These are phyloP conservation scores for Mantis religiosa DNA, from an alignment of 2,888 invertebrate species.

Conservation along the genomic window DNA sequence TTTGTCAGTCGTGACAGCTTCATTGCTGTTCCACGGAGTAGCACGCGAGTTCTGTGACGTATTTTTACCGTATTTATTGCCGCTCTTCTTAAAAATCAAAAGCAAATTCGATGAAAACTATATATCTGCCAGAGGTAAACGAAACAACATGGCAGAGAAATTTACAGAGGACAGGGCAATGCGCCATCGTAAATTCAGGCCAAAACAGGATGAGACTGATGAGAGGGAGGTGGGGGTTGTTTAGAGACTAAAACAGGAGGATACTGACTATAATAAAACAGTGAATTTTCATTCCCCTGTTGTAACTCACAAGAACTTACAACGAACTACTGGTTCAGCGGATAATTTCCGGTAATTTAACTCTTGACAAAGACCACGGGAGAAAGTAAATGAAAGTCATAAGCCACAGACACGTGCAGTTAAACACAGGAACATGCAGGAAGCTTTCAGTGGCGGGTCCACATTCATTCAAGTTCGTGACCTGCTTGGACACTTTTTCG, in stretches of 20 bases:
- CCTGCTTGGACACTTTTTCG: too few relatives aligned
- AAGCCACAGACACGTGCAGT: neutral
- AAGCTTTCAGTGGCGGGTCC: neutral
- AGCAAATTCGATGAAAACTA: neutral
- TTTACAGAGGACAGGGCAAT: too few relatives aligned
- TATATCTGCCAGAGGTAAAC: neutral
- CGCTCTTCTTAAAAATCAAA: neutral
- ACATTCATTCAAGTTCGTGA: too few relatives aligned
- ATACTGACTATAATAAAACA: neutral
- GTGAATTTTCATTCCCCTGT: neutral
- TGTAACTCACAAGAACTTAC: neutral
- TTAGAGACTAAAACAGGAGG: too few relatives aligned
- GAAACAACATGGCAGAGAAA: neutral
- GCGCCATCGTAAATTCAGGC: neutral
- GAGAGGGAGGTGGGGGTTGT: too few relatives aligned
- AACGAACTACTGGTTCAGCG: neutral
- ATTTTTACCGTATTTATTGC: neutral
- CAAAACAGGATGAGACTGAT: neutral
- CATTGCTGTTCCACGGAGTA: neutral
- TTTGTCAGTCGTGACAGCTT: neutral
- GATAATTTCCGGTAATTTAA: neutral
- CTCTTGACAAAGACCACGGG: neutral
- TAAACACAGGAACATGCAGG: neutral
- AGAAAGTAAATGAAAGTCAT: neutral
- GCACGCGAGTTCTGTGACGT: neutral